Base-by-base conservation (phyloP, 1,140 invertebrate species). In the Zaprionus nigranus region DNA sequence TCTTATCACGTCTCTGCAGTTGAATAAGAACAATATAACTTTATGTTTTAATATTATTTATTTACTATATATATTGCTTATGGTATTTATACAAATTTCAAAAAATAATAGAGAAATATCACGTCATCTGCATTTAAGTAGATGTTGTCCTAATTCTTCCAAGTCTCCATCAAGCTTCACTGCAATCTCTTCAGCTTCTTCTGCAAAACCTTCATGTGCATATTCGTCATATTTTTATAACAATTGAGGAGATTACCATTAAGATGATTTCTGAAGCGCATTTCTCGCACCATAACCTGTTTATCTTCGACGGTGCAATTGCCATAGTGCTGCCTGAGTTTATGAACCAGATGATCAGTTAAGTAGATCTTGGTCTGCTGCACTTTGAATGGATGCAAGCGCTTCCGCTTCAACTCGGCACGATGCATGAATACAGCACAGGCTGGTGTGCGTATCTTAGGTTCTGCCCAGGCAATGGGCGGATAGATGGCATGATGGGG, bases 371-470 rank as follows among this genome's bases (percentile, higher is more conserved):
- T 90, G 6, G 85, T 90, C 28, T 56, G 53, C 3, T 76, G 79
- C 1, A 90, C 54, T 1, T 49, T 66, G 17, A 67, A 57, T 51
- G 43, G 79, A 2, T 79, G 72, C n/a, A 36, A 26, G 13, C 67
- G 51, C 7, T 81, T 81, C 3, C 85, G 85, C 24, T 46, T 46
- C 15, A 20, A 13, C 17, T 46, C 86, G 46, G 85, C 63, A 11
- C 86, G 82, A 43, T 90, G 86, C 71, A 90, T 24, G 28, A 80
- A 90, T 24, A 90, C 49, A 28, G 86, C 26, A 28, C 26, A 28
- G 6, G 26, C 26, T 28, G 26, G 26, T 7, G 26, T 28, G 26
- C 26, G 26, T 28, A 28, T 28, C 6, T 28, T 28, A 6, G 6
- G 26, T 7, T 28, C 26, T 7, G 26, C 0, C 26, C 26, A 28